Evolutionary conservation across 2,888 invertebrate genomes (phyloP).

Genomic region (Aphodius granarius): DNA sequence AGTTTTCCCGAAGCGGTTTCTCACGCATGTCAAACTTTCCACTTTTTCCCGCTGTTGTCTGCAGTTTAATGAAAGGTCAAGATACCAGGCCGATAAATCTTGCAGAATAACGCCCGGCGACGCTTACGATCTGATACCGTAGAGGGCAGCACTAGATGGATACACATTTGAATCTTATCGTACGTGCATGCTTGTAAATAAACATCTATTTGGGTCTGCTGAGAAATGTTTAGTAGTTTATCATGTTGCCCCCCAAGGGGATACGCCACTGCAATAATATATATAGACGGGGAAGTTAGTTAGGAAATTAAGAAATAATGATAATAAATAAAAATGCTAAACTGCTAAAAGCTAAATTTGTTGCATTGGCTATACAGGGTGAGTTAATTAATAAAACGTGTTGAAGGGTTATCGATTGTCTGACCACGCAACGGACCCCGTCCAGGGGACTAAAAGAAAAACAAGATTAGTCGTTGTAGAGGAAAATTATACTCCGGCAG

Average conservation of each 20-base stretch:
- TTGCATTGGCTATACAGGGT: neutral
- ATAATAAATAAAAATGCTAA: neutral
- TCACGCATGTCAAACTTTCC: neutral
- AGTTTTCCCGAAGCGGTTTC: neutral
- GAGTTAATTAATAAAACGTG: conserved; percentile 10
- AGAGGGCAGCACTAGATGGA: neutral
- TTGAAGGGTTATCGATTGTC: conserved; percentile 4
- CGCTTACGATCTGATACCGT: neutral
- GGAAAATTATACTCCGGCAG: neutral
- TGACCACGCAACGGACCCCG: neutral
- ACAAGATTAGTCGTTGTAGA: conserved; percentile 1
- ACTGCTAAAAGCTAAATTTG: no score
- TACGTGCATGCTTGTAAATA: neutral
- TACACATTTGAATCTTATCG: neutral
- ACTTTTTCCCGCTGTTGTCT: neutral
- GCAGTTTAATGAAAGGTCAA: neutral
- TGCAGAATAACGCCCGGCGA: neutral
- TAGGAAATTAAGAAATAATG: neutral
- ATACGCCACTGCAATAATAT: neutral
- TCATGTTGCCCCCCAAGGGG: neutral
- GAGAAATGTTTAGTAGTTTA: neutral
- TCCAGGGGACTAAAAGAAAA: neutral
- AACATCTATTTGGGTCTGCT: neutral
- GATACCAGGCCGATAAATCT: neutral
- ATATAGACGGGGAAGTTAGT: neutral